phyloP scores from a whole-genome alignment of 2,888 invertebrate genomes.

The Epinotia demarniana region DNA sequence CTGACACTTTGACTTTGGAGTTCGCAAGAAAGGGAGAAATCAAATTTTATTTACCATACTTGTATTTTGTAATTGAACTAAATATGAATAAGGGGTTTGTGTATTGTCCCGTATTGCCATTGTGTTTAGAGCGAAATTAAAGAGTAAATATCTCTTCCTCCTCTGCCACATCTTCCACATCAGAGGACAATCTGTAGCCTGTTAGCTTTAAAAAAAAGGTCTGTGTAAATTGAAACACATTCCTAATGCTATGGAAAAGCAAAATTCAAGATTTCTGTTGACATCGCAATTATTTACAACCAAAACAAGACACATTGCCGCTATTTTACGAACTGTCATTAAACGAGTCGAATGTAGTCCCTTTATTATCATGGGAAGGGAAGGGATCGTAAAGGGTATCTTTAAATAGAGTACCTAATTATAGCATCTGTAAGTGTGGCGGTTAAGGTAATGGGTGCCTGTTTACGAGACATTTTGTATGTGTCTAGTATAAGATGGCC shows the following conservation, averaged over 20 bases:
- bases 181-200: too few species aligned
- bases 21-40: too few species aligned
- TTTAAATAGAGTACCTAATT: slow-evolving; percentile 22
- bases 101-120: too few species aligned
- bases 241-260: not conserved
- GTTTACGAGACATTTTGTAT: not conserved
- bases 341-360: not conserved
- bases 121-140: not conserved
- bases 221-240: not conserved
- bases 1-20: too few species aligned
- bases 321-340: not conserved
- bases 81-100: too few species aligned
- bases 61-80: too few species aligned
- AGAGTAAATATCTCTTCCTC: too few species aligned
- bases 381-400: slow-evolving; percentile 13
- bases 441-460: slow-evolving; percentile 3
- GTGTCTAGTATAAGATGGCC: too few species aligned
- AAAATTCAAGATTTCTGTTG: not conserved
- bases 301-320: not conserved
- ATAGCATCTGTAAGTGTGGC: not conserved
- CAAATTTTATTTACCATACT: too few species aligned
- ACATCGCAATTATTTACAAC: not conserved
- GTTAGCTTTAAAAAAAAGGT: too few species aligned
- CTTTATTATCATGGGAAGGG: not conserved
- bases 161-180: too few species aligned